Evolutionary conservation across 1,140 invertebrate genomes (phyloP), one percentile per base, ranked within the genome.

Genomic region (Tetramorium alpestre): DNA sequence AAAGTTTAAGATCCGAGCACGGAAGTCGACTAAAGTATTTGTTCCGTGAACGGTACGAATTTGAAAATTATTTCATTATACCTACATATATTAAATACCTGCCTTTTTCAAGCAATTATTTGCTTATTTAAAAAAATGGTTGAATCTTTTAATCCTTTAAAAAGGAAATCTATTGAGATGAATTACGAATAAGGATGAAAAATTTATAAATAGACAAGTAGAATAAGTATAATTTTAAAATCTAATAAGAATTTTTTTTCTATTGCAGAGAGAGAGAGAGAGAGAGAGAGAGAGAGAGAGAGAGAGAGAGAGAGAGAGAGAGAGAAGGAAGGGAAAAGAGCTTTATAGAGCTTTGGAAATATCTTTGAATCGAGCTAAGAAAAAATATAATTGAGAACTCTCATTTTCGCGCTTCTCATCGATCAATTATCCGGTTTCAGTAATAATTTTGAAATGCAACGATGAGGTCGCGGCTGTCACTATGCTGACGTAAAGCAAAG

Each of bases 401-500:
- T 62, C 22, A 44, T 51, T 22, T n/a, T 67, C 22, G 49, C 65
- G 3, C 18, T 41, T 67, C 11, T 41, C 25, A 11, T 47, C 49
- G 65, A 82, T 58, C 67, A 60, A 73, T 84, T 60, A 60, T 38
- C 54, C 25, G 3, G 28, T 73, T 84, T 60, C 16, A 47, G 13
- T 62, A 84, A 84, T 84, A 60, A 84, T 73, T 60, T 49, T 28
- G 18, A 84, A 60, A 75, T 47, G 69, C 18, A 70, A 47, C 28
- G 54, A 56, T 41, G 67, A 60, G 54, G 51, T 70, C 67, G 69
- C n/a, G 54, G 80, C 51, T 82, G 67, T 82, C 67, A 47, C 54
- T 58, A 47, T 62, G 60, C 81, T 73, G 85, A 87, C 78, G 89
- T 51, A 69, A 82, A 78, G 58, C 89, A 87, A 84, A 90, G 77